A percentile compares a stretch with the other conserved stretches of the same genome.
phyloP scores from a whole-genome alignment of 2,888 invertebrate genomes.

The Amiota mariae region DNA sequence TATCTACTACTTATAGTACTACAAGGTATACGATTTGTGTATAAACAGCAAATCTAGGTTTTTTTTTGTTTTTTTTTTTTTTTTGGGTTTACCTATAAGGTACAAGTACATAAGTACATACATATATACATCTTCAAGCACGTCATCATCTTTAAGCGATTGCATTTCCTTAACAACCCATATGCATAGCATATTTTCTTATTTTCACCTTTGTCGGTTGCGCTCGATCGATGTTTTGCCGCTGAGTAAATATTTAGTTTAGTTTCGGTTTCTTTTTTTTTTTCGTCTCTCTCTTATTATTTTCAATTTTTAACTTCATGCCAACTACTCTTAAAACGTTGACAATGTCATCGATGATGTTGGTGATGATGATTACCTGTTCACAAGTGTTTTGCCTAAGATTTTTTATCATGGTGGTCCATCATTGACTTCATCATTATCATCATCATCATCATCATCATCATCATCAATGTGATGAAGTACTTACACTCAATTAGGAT shows the following conservation, averaged over 20 bases:
- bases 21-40: slow-evolving; percentile 41
- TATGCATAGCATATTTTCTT: slow-evolving; percentile 33
- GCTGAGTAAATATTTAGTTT: slow-evolving; percentile 65
- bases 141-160: slow-evolving; percentile 2
- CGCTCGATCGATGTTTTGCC: slow-evolving; percentile 56
- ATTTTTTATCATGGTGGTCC: slow-evolving; percentile 40
- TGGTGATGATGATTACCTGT: slow-evolving; percentile 39
- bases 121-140: background rate
- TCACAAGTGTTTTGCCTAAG: slow-evolving; percentile 34
- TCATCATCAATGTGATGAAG: background rate
- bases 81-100: background rate
- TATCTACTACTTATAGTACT: no score
- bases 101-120: no score
- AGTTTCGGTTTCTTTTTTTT: no score
- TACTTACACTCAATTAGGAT: slow-evolving; percentile 3
- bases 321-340: slow-evolving; percentile 15
- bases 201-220: slow-evolving; percentile 49
- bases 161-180: slow-evolving; percentile 26
- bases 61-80: background rate
- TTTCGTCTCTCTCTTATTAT: background rate
- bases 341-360: slow-evolving; percentile 12
- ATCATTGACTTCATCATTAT: background rate
- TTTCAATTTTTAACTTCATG: slow-evolving; percentile 43
- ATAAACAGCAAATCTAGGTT: slow-evolving; percentile 54
- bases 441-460: slow-evolving; percentile 10